These are phyloP conservation scores for Bothrops alternatus DNA, from an alignment of 2,797 vertebrate species.

Conservation along the genomic window DNA sequence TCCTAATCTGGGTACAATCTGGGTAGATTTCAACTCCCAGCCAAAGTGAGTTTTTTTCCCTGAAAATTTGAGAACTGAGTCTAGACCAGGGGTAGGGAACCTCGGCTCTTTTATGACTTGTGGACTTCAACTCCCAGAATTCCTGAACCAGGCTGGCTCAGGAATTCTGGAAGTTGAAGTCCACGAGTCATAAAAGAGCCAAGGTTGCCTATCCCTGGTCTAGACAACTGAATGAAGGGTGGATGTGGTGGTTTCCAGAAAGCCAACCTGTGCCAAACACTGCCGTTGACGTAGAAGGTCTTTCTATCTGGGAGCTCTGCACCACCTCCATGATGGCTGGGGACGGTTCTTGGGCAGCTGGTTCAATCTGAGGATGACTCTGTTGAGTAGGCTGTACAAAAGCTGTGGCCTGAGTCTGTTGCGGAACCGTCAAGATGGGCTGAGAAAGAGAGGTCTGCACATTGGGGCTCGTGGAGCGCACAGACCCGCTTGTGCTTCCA, in stretches of 20 bases:
- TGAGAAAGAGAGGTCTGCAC: conserved; percentile 87
- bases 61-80: neutral
- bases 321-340: conserved; percentile 84
- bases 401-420: conserved; percentile 90
- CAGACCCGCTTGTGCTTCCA: conserved; percentile 90
- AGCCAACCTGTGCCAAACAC: conserved; percentile 88
- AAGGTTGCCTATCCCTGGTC: too few relatives aligned
- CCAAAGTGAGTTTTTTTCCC: neutral
- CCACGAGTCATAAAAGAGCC: too few relatives aligned
- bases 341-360: conserved; percentile 82
- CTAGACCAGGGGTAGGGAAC: neutral
- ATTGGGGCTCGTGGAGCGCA: conserved; percentile 97
- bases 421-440: conserved; percentile 85
- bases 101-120: too few relatives aligned
- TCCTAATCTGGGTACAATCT: neutral
- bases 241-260: neutral
- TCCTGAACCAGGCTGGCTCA: too few relatives aligned
- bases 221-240: neutral
- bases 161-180: too few relatives aligned
- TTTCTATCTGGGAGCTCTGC: conserved; percentile 86
- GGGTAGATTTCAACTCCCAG: neutral
- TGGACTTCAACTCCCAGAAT: too few relatives aligned
- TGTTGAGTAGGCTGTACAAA: conserved; percentile 98
- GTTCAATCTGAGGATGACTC: conserved; percentile 83
- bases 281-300: conserved; percentile 89